Evolutionary conservation across 2,113 vertebrate species (phyloP), one percentile per base, ranked within the genome.

Genomic region (Nanorana parkeri): DNA sequence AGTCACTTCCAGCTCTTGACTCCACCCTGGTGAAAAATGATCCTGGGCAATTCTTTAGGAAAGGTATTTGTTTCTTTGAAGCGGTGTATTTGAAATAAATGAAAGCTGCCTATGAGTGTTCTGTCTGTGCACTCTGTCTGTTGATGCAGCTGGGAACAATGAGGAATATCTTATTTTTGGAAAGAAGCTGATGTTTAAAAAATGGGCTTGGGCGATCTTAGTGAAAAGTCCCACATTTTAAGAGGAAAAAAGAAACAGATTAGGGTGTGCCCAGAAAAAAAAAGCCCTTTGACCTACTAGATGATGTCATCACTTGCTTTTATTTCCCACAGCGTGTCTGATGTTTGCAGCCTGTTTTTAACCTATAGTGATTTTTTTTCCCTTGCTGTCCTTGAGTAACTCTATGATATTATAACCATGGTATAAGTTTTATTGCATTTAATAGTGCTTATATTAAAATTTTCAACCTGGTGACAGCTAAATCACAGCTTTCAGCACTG

Each of bases 111-210:
- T 68, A 21, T 51, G 64, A 76, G 47, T 20, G 72, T 29, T 47
- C 63, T 68, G 80, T 74, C 71, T 82, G 51, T 28, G 51, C 28
- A 17, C 63, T 41, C 26, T 3, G 61, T 75, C 65, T 83, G 80
- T 83, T 83, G 80, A 76, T 83, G 63, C 80, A 83, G 80, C 80
- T 83, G 80, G 80, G 71, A 83, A 83, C 80, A 83, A 83, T 83
- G 80, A 68, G 28, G 21, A 65, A 68, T 83, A 83, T 83, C 80
- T 83, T 83, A 83, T 83, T 83, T 83, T 83, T 83, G 80, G 80
- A 83, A 83, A 54, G 80, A 83, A 64, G 60, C 56, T 23, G 72
- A 83, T 83, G 80, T 83, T 65, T 68, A 24, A 83, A 65, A 81
- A 81, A 75, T 67, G 29, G 32, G 21, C 71, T 83, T 83, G 64